A percentile compares a stretch with the other conserved stretches of the same genome.
Conservation (phyloP, 2,113 vertebrate species). For the Cryptotis parvus region DNA sequence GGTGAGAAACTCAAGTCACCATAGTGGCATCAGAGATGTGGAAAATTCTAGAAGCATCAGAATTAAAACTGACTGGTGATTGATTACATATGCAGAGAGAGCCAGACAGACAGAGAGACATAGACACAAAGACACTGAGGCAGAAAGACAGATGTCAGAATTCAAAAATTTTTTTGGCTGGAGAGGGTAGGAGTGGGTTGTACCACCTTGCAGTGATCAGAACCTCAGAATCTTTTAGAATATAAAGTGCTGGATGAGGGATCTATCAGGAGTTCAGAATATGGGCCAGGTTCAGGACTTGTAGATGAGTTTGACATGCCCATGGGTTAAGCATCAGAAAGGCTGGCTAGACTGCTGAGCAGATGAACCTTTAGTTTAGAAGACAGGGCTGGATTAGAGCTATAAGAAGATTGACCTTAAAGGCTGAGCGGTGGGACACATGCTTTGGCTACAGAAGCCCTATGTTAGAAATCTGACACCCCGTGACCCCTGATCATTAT, state of each 20-base stretch:
- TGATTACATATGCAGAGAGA: background rate
- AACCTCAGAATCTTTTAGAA: background rate
- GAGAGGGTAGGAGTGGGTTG: background rate
- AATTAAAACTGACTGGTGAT: background rate
- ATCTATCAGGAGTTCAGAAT: background rate
- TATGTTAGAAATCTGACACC: too few relatives aligned
- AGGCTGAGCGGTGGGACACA: too few relatives aligned
- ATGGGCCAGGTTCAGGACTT: background rate
- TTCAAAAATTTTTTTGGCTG: background rate
- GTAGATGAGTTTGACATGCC: background rate
- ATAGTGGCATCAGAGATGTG: background rate
- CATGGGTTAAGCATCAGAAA: background rate
- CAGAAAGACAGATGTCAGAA: background rate
- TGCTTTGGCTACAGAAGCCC: too few relatives aligned
- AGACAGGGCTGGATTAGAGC: background rate
- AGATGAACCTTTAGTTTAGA: background rate
- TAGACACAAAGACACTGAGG: too few relatives aligned
- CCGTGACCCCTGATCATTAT: too few relatives aligned
- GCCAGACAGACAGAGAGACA: too few relatives aligned
- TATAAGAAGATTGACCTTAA: background rate
- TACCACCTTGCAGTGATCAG: background rate
- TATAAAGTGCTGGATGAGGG: background rate
- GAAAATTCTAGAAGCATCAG: background rate
- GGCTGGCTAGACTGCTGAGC: background rate
- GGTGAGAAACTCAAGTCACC: background rate